These are phyloP conservation scores for Sebastes umbrosus DNA, from an alignment of 2,797 vertebrate species.

Conservation along the genomic window DNA sequence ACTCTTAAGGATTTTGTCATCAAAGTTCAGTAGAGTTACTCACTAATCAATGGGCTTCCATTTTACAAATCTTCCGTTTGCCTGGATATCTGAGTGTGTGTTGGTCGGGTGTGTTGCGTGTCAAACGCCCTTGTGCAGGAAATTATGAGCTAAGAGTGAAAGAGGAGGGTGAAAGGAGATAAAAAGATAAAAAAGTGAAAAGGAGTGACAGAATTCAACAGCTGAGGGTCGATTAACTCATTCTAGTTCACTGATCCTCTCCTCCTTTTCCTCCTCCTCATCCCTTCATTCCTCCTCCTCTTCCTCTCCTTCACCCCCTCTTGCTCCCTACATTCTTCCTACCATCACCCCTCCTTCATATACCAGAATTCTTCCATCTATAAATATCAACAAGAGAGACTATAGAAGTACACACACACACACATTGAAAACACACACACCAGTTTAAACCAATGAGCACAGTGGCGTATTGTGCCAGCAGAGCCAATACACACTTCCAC, in stretches of 20 bases:
- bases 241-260: not conserved
- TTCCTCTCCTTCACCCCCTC: conserved; percentile 7
- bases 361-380: conserved; percentile 65
- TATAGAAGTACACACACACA: conserved; percentile 50
- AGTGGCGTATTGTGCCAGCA: conserved; percentile 74
- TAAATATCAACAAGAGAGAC: conserved; percentile 71
- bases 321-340: conserved; percentile 38
- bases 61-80: not conserved
- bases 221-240: not conserved
- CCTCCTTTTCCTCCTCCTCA: not conserved
- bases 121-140: not conserved
- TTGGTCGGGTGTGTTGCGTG: not conserved
- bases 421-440: conserved; percentile 32
- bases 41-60: not conserved
- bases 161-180: not conserved
- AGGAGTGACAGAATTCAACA: not conserved
- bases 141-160: not conserved
- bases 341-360: conserved; percentile 31
- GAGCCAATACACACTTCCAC: conserved; percentile 76
- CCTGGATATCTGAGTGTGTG: not conserved
- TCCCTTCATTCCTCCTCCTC: conserved; percentile 23
- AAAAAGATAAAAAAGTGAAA: not conserved
- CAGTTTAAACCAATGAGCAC: conserved; percentile 76
- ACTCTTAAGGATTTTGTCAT: not conserved
- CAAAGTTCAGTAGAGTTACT: not conserved